Evolutionary conservation across 2,888 invertebrate species (phyloP), one percentile per base, ranked within the genome.

Genomic region (Drosophila koepferae): DNA sequence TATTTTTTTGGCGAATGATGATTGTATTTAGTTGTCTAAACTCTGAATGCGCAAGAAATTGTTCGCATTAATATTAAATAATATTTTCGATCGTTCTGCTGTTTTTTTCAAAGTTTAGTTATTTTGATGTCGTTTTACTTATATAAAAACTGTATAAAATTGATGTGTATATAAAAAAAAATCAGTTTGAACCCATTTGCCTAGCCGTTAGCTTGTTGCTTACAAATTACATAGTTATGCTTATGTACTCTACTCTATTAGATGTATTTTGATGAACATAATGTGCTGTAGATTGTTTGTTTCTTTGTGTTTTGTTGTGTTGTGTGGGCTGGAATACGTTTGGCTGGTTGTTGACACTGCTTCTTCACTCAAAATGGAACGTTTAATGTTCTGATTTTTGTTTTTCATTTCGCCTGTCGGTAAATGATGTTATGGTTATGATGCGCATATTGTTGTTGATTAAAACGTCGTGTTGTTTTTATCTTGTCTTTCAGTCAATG

Each of bases 401-500:
- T 28, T 28, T 28, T 28, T 28, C 28, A 28, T 73, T 72, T 28
- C 23, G 63, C 79, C 72, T 73, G 63, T 73, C 77, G 72, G 63
- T 79, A 79, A 62, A 77, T 78, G 28, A 28, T 28, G 28, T 28
- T 28, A 28, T 28, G 74, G 56, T 71, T 74, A 38, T 76, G 68
- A 76, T 84, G 73, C 62, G 72, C 72, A 62, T 77, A 63, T 72
- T 77, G 61, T 72, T 76, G 63, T 69, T 77, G 63, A 55, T 74
- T 58, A 66, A 71, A 72, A 59, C 54, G 53, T 51, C 62, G 58
- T 40, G 38, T 40, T 40, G 14, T 75, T 31, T 72, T 79, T 78
- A 78, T 78, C 75, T 77, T 83, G 72, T 73, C 79, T 85, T 92
- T 92, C 92, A 92, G 92, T 92, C 92, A 86, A 92, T 92, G 75